phyloP scores from a whole-genome alignment of 1,140 invertebrate species.

The Probaryconus sp. region DNA sequence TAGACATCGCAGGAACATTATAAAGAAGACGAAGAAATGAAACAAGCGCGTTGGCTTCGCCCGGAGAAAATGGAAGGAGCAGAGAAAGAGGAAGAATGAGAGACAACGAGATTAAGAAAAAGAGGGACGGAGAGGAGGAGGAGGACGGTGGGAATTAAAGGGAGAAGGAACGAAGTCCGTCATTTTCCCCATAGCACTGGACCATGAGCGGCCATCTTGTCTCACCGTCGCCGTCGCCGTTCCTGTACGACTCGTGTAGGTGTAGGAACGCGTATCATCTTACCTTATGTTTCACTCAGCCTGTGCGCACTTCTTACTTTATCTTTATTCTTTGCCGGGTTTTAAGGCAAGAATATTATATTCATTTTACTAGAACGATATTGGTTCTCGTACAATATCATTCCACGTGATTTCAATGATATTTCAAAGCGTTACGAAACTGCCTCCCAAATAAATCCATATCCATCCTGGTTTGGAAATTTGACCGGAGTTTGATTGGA shows the following conservation, averaged over 20 bases:
- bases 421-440: no score
- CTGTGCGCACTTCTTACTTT: constrained; percentile 41
- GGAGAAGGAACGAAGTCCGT: constrained; percentile 63
- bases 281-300: constrained; percentile 66
- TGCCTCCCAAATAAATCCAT: no score
- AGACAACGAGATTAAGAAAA: constrained; percentile 30
- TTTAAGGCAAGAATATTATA: no score
- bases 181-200: constrained; percentile 69
- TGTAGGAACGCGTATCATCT: constrained; percentile 64
- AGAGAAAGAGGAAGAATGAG: constrained; percentile 42
- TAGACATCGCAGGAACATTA: constrained; percentile 33
- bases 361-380: no score
- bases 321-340: constrained; percentile 46
- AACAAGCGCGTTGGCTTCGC: constrained; percentile 32
- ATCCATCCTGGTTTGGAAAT: no score
- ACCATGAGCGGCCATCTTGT: constrained; percentile 68
- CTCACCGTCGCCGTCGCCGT: constrained; percentile 50
- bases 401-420: neutral
- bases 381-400: constrained; percentile 13
- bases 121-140: constrained; percentile 23
- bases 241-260: constrained; percentile 57
- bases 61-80: constrained; percentile 32
- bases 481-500: no score
- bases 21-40: constrained; percentile 55
- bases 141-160: constrained; percentile 66